phyloP scores from a whole-genome alignment of 2,797 vertebrate genomes.

The Aselliscus stoliczkanus region DNA sequence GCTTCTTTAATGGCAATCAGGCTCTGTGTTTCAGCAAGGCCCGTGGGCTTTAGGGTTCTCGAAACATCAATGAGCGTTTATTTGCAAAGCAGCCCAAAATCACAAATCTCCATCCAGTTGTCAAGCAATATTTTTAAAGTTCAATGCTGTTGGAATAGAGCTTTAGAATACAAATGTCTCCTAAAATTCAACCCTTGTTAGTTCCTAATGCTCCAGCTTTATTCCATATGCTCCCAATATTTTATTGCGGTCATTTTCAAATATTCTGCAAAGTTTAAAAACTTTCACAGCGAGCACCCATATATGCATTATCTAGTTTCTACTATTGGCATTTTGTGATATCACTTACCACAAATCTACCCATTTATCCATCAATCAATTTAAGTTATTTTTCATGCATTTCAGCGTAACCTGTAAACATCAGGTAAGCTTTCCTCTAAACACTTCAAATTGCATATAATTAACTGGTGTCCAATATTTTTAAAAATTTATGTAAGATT shows the following conservation, averaged over 20 bases:
- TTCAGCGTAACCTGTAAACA: neutral
- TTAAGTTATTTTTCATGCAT: neutral
- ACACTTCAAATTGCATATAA: neutral
- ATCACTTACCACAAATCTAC: neutral
- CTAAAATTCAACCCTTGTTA: neutral
- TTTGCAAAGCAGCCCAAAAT: neutral
- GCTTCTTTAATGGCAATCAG: neutral
- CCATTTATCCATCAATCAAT: neutral
- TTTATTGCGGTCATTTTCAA: neutral
- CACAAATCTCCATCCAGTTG: neutral
- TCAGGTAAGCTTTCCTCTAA: neutral
- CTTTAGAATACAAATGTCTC: neutral
- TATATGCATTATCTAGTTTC: neutral
- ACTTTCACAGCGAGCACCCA: neutral
- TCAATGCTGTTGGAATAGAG: neutral
- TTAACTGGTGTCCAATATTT: neutral
- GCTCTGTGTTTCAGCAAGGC: neutral
- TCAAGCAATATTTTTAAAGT: neutral
- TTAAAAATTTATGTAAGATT: neutral
- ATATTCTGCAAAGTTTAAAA: neutral
- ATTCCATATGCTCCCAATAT: neutral
- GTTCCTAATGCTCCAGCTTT: neutral
- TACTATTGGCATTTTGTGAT: neutral
- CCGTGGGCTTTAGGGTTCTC: neutral
- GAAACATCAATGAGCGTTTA: neutral